Percentiles rank a stretch among this genome's conserved stretches.
phyloP scores from a whole-genome alignment of 2,797 vertebrate genomes.

The Sphenopsis melanotis region DNA sequence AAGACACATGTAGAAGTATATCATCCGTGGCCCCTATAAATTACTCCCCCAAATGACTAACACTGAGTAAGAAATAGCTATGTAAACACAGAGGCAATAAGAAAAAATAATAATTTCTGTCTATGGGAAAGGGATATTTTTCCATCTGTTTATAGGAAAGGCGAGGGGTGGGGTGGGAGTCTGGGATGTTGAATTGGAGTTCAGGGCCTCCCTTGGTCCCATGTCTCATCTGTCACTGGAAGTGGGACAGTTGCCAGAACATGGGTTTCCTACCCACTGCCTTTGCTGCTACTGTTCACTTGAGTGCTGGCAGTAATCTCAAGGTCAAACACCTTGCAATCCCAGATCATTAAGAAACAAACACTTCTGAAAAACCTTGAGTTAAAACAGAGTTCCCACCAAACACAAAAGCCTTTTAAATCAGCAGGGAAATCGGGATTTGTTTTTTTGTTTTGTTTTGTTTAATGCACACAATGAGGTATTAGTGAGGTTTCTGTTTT shows the following conservation, averaged over 20 bases:
- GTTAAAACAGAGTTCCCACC: conserved; percentile 64
- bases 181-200: neutral
- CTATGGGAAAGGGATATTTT: conserved; percentile 23
- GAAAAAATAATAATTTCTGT: conserved; percentile 28
- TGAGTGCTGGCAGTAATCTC: neutral
- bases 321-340: conserved; percentile 23
- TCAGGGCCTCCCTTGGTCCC: conserved; percentile 40
- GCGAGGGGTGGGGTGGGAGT: neutral
- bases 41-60: conserved; percentile 56
- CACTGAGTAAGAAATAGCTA: conserved; percentile 49
- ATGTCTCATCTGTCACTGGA: conserved; percentile 45
- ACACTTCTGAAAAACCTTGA: conserved; percentile 38
- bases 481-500: conserved; percentile 39
- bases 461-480: conserved; percentile 50
- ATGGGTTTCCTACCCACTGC: conserved; percentile 18
- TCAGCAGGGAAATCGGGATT: conserved; percentile 3
- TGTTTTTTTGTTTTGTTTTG: neutral
- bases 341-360: conserved; percentile 25
- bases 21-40: conserved; percentile 53
- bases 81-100: conserved; percentile 45
- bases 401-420: conserved; percentile 64
- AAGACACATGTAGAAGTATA: conserved; percentile 57
- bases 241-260: neutral
- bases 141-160: conserved; percentile 13
- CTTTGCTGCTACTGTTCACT: neutral